These are phyloP conservation scores for Mamestra brassicae DNA, from an alignment of 2,888 invertebrate species.

Conservation along the genomic window DNA sequence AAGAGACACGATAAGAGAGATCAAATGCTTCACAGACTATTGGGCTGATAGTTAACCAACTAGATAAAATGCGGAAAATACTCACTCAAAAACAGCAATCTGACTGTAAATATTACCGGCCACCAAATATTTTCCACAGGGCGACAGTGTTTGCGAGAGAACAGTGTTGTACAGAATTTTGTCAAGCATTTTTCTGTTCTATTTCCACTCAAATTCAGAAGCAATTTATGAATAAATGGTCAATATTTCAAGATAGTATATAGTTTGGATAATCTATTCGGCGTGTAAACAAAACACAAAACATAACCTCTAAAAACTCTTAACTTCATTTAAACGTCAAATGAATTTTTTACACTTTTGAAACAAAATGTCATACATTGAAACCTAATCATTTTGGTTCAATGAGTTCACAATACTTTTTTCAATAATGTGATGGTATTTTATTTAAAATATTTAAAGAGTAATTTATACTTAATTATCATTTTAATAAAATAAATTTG, in stretches of 20 bases:
- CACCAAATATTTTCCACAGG: constrained; percentile 95
- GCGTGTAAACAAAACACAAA: constrained; percentile 41
- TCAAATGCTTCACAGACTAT: neutral
- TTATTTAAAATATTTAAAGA: neutral
- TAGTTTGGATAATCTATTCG: neutral
- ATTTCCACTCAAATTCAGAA: neutral
- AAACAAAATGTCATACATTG: neutral
- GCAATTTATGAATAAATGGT: neutral
- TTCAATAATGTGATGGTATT: neutral
- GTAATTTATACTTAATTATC: neutral
- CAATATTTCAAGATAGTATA: neutral
- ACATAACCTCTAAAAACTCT: constrained; percentile 47
- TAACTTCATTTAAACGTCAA: constrained; percentile 15
- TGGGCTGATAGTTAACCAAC: neutral
- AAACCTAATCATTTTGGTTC: neutral
- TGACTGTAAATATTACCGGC: constrained; percentile 96
- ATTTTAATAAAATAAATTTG: neutral
- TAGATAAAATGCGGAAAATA: constrained; percentile 56
- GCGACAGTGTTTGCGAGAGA: constrained; percentile 95
- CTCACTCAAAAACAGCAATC: constrained; percentile 95
- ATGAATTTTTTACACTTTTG: neutral
- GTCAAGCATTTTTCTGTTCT: constrained; percentile 78
- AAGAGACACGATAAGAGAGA: neutral
- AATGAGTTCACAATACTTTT: neutral
- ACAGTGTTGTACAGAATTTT: constrained; percentile 95